A percentile compares a stretch with the other conserved stretches of the same genome.
These are phyloP conservation scores for Xerus rutilus DNA, from an alignment of 2,797 vertebrate species.

Conservation along the genomic window DNA sequence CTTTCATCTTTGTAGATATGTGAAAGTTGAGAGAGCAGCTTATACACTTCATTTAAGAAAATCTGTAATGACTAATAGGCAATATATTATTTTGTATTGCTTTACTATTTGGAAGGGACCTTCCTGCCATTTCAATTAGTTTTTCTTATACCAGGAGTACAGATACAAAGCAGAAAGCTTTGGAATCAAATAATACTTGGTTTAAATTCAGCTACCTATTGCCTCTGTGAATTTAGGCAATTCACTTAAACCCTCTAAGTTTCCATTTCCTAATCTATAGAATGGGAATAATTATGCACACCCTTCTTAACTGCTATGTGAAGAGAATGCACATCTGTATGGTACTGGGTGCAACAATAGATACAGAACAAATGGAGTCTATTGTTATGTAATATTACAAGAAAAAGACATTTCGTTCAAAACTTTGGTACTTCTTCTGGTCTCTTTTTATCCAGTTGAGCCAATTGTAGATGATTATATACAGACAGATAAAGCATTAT, in stretches of 20 bases:
- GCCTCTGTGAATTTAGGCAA: background rate
- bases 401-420: background rate
- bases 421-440: background rate
- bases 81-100: background rate
- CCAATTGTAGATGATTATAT: background rate
- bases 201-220: background rate
- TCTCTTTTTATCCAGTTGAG: conserved; percentile 6
- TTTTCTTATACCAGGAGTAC: background rate
- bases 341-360: background rate
- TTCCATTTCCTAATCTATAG: background rate
- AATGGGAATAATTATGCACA: background rate
- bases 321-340: background rate
- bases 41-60: background rate
- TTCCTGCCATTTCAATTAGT: background rate
- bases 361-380: background rate
- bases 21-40: background rate
- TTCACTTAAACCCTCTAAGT: background rate
- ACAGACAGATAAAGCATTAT: background rate
- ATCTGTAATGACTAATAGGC: background rate
- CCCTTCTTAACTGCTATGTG: background rate
- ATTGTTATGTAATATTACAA: background rate
- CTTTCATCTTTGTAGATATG: background rate
- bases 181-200: background rate
- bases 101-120: background rate
- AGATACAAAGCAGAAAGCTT: background rate